These are phyloP conservation scores for Folsomia manolachei DNA, from an alignment of 2,888 invertebrate species.

Conservation along the genomic window DNA sequence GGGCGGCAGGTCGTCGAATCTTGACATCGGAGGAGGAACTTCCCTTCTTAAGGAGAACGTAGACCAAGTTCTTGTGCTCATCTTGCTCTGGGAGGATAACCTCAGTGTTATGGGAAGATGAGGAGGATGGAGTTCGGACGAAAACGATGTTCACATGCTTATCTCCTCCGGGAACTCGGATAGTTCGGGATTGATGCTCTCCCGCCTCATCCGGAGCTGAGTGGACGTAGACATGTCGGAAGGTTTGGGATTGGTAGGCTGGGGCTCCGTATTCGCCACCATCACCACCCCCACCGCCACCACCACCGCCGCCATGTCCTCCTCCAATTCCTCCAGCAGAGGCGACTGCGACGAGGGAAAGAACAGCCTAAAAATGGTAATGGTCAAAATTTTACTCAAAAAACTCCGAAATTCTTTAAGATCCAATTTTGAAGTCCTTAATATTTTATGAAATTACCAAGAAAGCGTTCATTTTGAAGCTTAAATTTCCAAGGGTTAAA, in stretches of 20 bases:
- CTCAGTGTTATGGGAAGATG: constrained; percentile 58
- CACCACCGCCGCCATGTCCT: constrained; percentile 6
- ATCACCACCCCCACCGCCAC: constrained; percentile 19
- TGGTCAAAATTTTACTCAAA: not conserved
- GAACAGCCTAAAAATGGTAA: constrained; percentile 16
- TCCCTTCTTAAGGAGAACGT: constrained; percentile 81
- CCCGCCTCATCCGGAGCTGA: constrained; percentile 76
- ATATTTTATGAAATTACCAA: not conserved
- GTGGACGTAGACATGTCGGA: constrained; percentile 65
- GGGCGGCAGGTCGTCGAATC: constrained; percentile 72
- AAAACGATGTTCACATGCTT: constrained; percentile 81
- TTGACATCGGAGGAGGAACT: constrained; percentile 76
- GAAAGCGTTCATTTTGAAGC: not conserved
- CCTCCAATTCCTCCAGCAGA: constrained; percentile 22
- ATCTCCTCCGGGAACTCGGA: constrained; percentile 56
- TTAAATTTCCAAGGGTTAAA: not conserved
- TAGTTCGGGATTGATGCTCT: constrained; percentile 54
- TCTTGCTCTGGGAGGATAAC: constrained; percentile 71
- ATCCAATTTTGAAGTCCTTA: not conserved
- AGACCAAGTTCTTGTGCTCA: constrained; percentile 77
- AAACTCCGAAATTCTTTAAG: not conserved
- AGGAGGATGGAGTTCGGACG: constrained; percentile 63
- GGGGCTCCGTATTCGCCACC: not conserved
- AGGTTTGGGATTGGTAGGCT: constrained; percentile 1
- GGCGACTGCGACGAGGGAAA: constrained; percentile 29